Evolutionary conservation across 2,113 vertebrate species (phyloP), one percentile per base, ranked within the genome.

Genomic region (Rhadina sibilatrix): DNA sequence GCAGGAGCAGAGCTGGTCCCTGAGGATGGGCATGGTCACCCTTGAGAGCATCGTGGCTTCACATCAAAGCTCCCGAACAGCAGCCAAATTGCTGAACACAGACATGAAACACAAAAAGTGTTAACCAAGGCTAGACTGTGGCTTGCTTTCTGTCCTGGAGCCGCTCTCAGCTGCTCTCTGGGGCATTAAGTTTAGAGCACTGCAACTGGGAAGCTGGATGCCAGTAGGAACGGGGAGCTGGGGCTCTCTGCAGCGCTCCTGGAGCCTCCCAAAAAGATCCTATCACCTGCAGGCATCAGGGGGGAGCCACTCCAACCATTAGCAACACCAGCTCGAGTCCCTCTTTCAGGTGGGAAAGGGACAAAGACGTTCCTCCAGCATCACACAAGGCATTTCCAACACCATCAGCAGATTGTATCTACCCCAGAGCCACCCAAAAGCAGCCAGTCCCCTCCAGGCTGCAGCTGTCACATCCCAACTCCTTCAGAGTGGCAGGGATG

Each of bases 101-200:
- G 84, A 92, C 94, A 87, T 12, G 54, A 54, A 79, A 74, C 40
- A 86, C 69, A 60, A 74, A 1, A 68, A 80, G 94, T 44, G 82
- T 95, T 88, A 95, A 77, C 66, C 76, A 21, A 86, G 93, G 66
- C 94, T 70, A 90, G 92, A 96, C 89, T 91, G 94, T 47, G 94
- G 89, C 76, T 92, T 89, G 52, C 13, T 56, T 33, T 69, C 79
- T 33, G 25, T 86, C 90, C 94, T 54, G 85, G 46, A 90, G 71
- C 86, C 50, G 11, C 71, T 17, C 49, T 83, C 21, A 1, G 15
- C 60, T 49, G 75, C 35, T 83, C 82, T 83, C 87, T 47, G 20
- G 79, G 75, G 82, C 54, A 56, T 47, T 49, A 2, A 11, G 17
- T 53, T 84, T 9, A 25, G 15, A 95, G 44, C 57, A 3, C 20